Percentiles rank a stretch among this genome's conserved stretches.
phyloP scores from a whole-genome alignment of 1,140 invertebrate species.

The Hypsibius dujardini region DNA sequence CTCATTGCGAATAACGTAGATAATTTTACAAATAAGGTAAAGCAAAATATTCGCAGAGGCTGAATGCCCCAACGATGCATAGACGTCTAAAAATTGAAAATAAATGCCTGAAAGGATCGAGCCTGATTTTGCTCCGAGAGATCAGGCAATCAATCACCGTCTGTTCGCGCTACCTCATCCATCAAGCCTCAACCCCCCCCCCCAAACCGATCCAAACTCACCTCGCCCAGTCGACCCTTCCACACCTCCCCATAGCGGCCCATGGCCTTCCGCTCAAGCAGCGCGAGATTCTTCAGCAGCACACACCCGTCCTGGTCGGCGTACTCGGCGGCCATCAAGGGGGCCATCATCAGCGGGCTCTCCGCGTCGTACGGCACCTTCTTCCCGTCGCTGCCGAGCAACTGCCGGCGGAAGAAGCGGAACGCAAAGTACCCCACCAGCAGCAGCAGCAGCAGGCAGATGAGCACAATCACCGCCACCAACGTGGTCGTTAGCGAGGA shows the following conservation, averaged over 20 bases:
- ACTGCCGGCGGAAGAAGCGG: too few species aligned
- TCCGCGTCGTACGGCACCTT: neutral
- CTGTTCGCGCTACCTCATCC: neutral
- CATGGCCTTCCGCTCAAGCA: neutral
- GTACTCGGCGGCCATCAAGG: constrained; percentile 10
- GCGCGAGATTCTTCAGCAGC: neutral
- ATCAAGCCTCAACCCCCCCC: neutral
- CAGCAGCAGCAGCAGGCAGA: too few species aligned
- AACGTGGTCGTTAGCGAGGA: too few species aligned
- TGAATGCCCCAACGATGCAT: too few species aligned
- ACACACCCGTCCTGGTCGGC: neutral
- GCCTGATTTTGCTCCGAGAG: neutral
- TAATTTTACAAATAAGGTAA: too few species aligned
- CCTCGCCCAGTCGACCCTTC: neutral
- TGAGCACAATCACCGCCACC: too few species aligned
- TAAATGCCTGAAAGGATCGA: neutral
- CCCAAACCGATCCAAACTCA: neutral
- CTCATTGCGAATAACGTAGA: too few species aligned
- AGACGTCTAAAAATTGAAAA: too few species aligned
- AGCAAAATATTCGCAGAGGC: too few species aligned
- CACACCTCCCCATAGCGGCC: constrained; percentile 8
- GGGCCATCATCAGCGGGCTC: constrained; percentile 6
- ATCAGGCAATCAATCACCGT: neutral
- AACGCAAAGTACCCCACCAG: too few species aligned
- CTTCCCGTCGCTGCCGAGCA: neutral